A percentile compares a stretch with the other conserved stretches of the same genome.
Conservation (phyloP, 2,888 invertebrate species). For the Syritta pipiens region DNA sequence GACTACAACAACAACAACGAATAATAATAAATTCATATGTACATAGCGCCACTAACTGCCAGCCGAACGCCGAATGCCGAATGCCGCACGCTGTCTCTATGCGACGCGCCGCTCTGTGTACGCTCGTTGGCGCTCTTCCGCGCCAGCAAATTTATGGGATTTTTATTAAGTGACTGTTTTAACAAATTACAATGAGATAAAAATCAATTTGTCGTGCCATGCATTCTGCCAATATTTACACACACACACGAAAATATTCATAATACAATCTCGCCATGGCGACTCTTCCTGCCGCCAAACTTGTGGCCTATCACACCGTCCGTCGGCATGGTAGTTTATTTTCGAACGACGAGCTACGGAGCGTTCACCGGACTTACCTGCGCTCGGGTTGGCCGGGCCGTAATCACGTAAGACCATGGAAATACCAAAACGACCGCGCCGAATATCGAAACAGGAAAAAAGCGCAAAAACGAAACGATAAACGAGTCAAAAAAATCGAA, state of each 20-base stretch:
- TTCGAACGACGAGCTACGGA: conserved; percentile 37
- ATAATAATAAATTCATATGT: conserved; percentile 12
- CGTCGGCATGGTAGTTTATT: no score
- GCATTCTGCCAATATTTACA: conserved; percentile 66
- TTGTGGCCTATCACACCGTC: conserved; percentile 59
- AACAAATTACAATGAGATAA: conserved; percentile 71
- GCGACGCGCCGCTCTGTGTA: conserved; percentile 34
- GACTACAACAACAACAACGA: conserved; percentile 51
- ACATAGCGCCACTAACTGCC: conserved; percentile 53
- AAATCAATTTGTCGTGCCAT: conserved; percentile 70
- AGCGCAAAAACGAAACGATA: neutral
- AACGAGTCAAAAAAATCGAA: conserved; percentile 46
- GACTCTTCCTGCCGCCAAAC: conserved; percentile 57
- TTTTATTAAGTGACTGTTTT: conserved; percentile 72
- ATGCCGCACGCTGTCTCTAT: no score
- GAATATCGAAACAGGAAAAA: conserved; percentile 43
- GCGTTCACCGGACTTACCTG: conserved; percentile 57
- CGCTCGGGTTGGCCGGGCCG: conserved; percentile 35
- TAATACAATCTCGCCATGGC: conserved; percentile 59
- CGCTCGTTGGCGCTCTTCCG: conserved; percentile 63
- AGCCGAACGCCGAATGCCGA: no score
- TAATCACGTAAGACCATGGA: conserved; percentile 66
- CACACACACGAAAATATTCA: conserved; percentile 59
- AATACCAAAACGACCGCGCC: conserved; percentile 58
- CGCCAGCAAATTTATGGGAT: conserved; percentile 71